These are phyloP conservation scores for Corythaixoides concolor DNA, from an alignment of 2,113 vertebrate genomes.

Conservation along the genomic window DNA sequence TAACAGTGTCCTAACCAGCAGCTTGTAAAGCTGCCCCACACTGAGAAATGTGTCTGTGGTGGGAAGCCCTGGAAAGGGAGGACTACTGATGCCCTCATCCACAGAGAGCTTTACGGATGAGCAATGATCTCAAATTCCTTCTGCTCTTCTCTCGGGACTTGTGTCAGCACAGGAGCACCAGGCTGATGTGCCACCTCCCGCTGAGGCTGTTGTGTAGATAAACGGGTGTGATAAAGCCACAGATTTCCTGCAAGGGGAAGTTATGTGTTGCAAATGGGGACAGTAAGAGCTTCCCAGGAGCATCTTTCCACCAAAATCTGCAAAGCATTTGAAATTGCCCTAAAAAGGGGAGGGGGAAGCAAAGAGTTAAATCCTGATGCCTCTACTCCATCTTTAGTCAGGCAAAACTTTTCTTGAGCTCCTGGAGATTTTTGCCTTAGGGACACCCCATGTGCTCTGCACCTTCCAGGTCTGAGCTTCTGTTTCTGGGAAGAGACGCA, in stretches of 20 bases:
- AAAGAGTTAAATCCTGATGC: background rate
- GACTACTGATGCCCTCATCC: background rate
- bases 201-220: background rate
- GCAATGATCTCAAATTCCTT: background rate
- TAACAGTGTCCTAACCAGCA: background rate
- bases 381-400: background rate
- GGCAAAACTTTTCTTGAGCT: background rate
- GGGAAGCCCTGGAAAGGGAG: background rate
- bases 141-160: background rate
- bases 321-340: background rate
- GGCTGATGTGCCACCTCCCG: accelerated
- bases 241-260: background rate
- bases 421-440: background rate
- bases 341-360: background rate
- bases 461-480: background rate
- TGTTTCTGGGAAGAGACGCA: background rate
- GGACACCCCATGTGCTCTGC: background rate
- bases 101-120: background rate
- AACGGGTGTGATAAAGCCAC: background rate
- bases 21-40: background rate
- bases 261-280: background rate
- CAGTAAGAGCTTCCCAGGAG: background rate
- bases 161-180: background rate
- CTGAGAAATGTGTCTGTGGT: background rate
- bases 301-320: background rate